Evolutionary conservation across 2,113 vertebrate genomes (phyloP), one percentile per base, ranked within the genome.

Genomic region (Merops nubicus): DNA sequence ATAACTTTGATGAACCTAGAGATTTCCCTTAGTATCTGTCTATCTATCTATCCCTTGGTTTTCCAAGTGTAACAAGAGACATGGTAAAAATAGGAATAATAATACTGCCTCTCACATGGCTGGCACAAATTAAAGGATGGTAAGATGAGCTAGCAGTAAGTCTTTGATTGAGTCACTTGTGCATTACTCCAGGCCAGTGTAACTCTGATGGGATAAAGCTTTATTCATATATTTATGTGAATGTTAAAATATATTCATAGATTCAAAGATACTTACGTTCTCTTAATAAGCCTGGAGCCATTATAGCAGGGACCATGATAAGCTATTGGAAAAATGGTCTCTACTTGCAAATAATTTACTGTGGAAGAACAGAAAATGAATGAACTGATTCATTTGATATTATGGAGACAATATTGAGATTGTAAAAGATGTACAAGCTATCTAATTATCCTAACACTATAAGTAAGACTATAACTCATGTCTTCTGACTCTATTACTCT

Each of bases 261-360:
- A 76, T 79, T 89, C 85, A 51, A 85, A 88, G 0, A 53, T 80
- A 82, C 83, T 90, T 91, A 93, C 94, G 38, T 62, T 65, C 53
- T 76, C 22, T 48, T 91, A 86, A 90, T 88, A 59, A 93, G 59
- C 70, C 63, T 77, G 42, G 29, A 91, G 67, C 42, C 23, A 47
- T 4, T 74, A 54, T 51, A 84, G 31, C 13, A 53, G 31, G 10
- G 45, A 54, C 12, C 59, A 36, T 65, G 50, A 65, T 62, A 93
- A 88, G 88, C 88, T 88, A 83, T 54, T 67, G 54, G 38, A 88
- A 90, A 95, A 92, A 92, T 59, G 9, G 33, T 73, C 53, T 76
- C 36, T 80, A 68, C 13, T 5, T 5, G 1, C 75, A 86, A 93
- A 93, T 76, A 94, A 86, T 62, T 92, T 93, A 59, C 63, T 72